Conservation (phyloP, 2,113 vertebrate genomes). For the Axis porcinus region DNA sequence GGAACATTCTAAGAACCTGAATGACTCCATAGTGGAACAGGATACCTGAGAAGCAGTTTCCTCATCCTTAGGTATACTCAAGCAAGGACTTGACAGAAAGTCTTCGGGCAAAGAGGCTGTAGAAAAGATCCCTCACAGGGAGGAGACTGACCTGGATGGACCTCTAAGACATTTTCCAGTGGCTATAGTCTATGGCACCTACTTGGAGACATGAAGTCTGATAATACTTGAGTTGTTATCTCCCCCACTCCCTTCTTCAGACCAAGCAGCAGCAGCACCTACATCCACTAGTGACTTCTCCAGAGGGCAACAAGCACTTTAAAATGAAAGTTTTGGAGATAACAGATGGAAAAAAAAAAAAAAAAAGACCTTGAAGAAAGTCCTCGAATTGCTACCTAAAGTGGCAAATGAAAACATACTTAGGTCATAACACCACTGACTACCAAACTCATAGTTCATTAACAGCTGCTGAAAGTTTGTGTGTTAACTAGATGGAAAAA, state of each 20-base stretch:
- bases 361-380: background rate
- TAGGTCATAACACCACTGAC: background rate
- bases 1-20: background rate
- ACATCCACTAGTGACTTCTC: background rate
- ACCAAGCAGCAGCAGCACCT: background rate
- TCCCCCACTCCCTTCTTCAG: background rate
- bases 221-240: background rate
- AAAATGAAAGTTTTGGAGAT: background rate
- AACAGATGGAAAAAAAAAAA: background rate
- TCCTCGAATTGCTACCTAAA: background rate
- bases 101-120: background rate
- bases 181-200: background rate
- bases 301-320: background rate
- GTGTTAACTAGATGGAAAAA: background rate
- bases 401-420: constrained; percentile 5
- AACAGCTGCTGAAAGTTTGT: background rate
- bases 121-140: background rate
- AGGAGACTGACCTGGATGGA: background rate
- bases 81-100: background rate
- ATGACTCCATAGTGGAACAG: background rate
- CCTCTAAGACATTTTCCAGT: background rate
- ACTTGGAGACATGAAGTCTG: background rate
- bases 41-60: background rate
- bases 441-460: background rate
- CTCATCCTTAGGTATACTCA: background rate